Evolutionary conservation across 2,113 vertebrate species (phyloP).

Genomic region (Galeopterus variegatus): DNA sequence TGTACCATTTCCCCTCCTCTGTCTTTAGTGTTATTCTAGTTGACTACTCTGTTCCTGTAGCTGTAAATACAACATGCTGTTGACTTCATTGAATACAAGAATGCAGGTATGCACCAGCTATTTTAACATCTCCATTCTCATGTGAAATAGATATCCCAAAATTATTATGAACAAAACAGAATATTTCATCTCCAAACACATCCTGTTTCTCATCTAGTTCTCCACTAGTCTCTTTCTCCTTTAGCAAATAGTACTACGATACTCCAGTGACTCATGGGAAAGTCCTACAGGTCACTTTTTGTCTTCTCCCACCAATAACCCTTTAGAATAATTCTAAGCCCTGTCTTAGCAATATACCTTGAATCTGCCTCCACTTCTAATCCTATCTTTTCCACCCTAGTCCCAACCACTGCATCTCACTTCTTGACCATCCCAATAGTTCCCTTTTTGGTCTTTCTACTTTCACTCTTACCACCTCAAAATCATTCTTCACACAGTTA

Average conservation of each 20-base stretch:
- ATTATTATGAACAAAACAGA: neutral
- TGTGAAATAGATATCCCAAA: neutral
- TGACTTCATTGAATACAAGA: neutral
- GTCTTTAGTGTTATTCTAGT: neutral
- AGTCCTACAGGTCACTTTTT: neutral
- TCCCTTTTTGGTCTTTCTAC: neutral
- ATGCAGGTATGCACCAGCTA: neutral
- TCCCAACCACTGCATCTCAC: neutral
- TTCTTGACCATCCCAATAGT: neutral
- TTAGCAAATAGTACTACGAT: neutral
- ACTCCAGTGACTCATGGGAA: neutral
- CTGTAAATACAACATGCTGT: neutral
- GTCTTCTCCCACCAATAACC: neutral
- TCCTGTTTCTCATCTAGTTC: neutral
- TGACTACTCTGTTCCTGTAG: neutral
- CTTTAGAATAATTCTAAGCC: neutral
- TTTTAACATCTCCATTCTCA: neutral
- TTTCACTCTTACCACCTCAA: neutral
- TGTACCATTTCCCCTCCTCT: neutral
- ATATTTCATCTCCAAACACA: neutral
- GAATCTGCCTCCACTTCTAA: neutral
- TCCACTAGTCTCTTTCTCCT: neutral
- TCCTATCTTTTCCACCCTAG: neutral
- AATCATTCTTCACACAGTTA: neutral
- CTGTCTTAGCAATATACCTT: neutral